phyloP scores from a whole-genome alignment of 2,113 vertebrate species.

The Sylvicapra grimmia region DNA sequence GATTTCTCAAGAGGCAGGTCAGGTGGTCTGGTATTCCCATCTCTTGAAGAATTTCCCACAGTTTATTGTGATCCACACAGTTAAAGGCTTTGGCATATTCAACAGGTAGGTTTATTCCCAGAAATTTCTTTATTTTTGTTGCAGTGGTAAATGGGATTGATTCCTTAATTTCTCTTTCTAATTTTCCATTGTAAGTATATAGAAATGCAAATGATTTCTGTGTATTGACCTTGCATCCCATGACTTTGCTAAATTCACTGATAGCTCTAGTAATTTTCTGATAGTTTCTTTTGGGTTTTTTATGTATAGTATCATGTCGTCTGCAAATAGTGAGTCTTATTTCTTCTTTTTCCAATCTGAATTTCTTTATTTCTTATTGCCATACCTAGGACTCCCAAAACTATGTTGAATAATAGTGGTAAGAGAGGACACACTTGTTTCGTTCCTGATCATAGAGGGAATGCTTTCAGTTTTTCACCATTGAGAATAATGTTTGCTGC shows the following conservation, averaged over 20 bases:
- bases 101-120: too few relatives aligned
- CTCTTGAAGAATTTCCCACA: too few relatives aligned
- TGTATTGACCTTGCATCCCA: neutral
- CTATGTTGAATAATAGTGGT: neutral
- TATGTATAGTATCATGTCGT: neutral
- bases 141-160: neutral
- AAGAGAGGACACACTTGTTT: neutral
- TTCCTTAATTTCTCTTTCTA: neutral
- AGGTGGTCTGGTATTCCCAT: too few relatives aligned
- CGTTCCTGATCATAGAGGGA: neutral
- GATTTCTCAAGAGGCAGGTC: too few relatives aligned
- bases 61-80: too few relatives aligned
- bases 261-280: neutral
- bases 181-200: neutral
- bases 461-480: neutral
- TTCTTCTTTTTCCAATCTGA: neutral
- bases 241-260: neutral
- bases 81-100: too few relatives aligned
- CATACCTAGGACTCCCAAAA: neutral
- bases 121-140: neutral
- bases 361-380: neutral
- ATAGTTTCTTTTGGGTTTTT: neutral
- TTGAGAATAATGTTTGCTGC: neutral
- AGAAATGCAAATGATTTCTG: neutral
- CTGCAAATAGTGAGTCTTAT: neutral